Base-by-base conservation (phyloP, 2,113 vertebrate genomes). In the Dipodomys merriami region DNA sequence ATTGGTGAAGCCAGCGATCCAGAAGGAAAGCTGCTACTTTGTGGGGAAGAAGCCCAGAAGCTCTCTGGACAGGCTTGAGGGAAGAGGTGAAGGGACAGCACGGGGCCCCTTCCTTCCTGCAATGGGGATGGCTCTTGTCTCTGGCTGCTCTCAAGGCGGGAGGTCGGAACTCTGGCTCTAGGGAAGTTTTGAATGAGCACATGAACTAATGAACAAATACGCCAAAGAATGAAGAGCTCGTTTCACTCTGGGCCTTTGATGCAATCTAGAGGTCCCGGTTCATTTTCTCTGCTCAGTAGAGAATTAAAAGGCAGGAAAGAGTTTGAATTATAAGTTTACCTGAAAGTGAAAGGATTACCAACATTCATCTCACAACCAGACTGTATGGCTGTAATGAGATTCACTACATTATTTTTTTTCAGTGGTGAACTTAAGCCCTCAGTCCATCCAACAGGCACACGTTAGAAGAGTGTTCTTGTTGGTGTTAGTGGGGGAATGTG, bases 351-450 rank as follows among this genome's bases (percentile, higher is more conserved):
- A 97, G 86, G 94, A 69, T 94, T 95, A 89, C 95, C 76, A 95
- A 97, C 57, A 90, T 96, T 95, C 93, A 96, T 97, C 96, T 98
- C 98, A 97, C 97, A 97, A 97, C 96, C 96, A 97, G 96, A 94
- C 62, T 97, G 97, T 98, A 91, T 88, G 96, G 98, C 97, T 98
- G 97, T 97, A 97, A 97, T 95, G 90, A 97, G 94, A 97, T 92
- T 91, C 64, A 57, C 93, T 97, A 96, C 97, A 57, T 97, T 80
- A 35, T 87, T 97, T 97, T 87, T 57, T 95, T 94, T 95, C 94
- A 98, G 97, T 97, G 97, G 94, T 76, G 86, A 97, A 96, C 97
- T 60, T 85, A 0, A 0, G 94, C 92, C 96, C 96, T 96, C 96
- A 72, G 95, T 85, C 92, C 95, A 93, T 96, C 94, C 86, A 94